A percentile compares a stretch with the other conserved stretches of the same genome.
phyloP scores from a whole-genome alignment of 2,888 invertebrate species.

The Eupelmus urozonus region DNA sequence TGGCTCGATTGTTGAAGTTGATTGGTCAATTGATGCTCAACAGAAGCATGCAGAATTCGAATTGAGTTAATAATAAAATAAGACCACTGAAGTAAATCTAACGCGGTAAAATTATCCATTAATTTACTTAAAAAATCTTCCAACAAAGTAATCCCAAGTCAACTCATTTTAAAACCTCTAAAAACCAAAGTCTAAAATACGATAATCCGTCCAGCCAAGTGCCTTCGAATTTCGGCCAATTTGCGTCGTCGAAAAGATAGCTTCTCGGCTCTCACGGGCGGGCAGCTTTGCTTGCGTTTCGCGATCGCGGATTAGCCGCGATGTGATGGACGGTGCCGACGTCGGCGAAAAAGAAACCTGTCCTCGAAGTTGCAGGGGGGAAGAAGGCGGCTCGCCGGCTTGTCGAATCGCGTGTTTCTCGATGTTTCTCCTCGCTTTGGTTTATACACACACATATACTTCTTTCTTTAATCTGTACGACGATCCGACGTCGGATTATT shows the following conservation, averaged over 20 bases:
- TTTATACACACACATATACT: slow-evolving; percentile 9
- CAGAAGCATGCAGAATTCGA: too few species aligned
- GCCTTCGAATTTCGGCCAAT: not conserved
- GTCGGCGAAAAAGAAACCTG: slow-evolving; percentile 8
- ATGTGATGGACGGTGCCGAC: slow-evolving; percentile 28
- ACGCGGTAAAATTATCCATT: too few species aligned
- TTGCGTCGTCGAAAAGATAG: not conserved
- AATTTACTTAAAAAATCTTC: too few species aligned
- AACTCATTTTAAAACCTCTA: too few species aligned
- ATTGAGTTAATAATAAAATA: too few species aligned
- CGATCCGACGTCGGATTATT: slow-evolving; percentile 34
- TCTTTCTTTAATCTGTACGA: not conserved
- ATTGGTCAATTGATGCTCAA: too few species aligned
- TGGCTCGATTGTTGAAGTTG: too few species aligned
- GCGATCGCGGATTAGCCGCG: slow-evolving; percentile 18
- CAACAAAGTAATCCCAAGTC: too few species aligned
- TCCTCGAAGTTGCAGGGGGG: not conserved
- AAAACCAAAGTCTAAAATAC: slow-evolving; percentile 3
- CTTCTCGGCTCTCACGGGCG: too few species aligned
- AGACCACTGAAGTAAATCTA: too few species aligned
- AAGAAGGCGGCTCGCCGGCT: slow-evolving; percentile 11
- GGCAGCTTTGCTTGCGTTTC: not conserved
- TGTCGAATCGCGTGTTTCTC: slow-evolving; percentile 31
- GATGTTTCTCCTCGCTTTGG: slow-evolving; percentile 16
- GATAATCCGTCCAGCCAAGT: slow-evolving; percentile 1